A percentile compares a stretch with the other conserved stretches of the same genome.
phyloP scores from a whole-genome alignment of 2,888 invertebrate genomes.

The Chromoteleia sp. region DNA sequence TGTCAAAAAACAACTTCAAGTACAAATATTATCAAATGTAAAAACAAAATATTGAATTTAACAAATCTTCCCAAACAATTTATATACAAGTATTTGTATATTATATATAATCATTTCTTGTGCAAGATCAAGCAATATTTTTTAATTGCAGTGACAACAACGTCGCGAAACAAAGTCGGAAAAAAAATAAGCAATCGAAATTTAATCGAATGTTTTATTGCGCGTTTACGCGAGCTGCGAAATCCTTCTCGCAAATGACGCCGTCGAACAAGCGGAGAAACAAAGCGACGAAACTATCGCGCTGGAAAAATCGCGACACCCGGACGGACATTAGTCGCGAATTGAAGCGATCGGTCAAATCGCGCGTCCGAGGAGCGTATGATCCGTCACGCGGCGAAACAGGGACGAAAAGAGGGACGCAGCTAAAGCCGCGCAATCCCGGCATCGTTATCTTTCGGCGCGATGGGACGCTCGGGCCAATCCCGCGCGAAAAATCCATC shows the following conservation, averaged over 20 bases:
- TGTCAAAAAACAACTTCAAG: no score
- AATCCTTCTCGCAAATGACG: neutral
- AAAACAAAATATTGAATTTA: no score
- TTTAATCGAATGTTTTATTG: conserved; percentile 1
- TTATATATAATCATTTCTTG: no score
- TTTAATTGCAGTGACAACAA: no score
- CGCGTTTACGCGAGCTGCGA: conserved; percentile 5
- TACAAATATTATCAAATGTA: no score
- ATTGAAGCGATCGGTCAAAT: conserved; percentile 60
- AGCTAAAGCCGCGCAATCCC: conserved; percentile 49
- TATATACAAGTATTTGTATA: no score
- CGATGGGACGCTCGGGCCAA: conserved; percentile 40
- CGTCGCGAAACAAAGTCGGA: no score
- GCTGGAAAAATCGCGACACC: conserved; percentile 36
- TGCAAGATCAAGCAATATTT: no score
- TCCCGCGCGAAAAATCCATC: conserved; percentile 61
- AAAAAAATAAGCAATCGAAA: neutral
- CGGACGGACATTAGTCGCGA: conserved; percentile 48
- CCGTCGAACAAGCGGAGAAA: neutral
- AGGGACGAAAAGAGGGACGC: conserved; percentile 32
- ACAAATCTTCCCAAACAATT: no score
- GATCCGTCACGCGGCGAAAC: conserved; percentile 51
- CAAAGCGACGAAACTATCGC: conserved; percentile 32
- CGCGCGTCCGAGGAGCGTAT: conserved; percentile 41
- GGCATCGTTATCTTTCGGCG: conserved; percentile 59